These are phyloP conservation scores for Argyra leucocephala DNA, from an alignment of 2,888 invertebrate genomes.

Conservation along the genomic window DNA sequence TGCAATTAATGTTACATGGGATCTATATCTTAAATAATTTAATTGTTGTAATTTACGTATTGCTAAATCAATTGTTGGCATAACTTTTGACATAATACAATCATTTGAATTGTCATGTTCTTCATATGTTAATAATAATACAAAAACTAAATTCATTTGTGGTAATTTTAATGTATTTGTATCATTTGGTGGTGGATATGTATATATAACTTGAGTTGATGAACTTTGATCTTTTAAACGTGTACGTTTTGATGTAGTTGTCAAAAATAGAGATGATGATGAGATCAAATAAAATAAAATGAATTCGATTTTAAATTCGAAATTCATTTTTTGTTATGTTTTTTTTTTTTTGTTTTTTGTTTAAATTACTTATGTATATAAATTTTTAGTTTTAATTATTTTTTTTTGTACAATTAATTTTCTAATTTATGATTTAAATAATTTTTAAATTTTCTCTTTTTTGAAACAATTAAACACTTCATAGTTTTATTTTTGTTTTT, in stretches of 20 bases:
- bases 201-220: not conserved
- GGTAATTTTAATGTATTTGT: conserved; percentile 10
- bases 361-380: not conserved
- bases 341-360: not conserved
- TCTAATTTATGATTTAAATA: too few species aligned
- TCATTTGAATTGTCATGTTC: conserved; percentile 40
- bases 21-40: conserved; percentile 52
- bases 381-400: not conserved
- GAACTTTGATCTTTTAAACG: not conserved
- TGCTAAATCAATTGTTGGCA: conserved; percentile 63
- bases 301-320: not conserved
- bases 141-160: conserved; percentile 33
- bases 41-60: conserved; percentile 52
- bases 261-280: not conserved
- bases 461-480: not conserved
- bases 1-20: conserved; percentile 58
- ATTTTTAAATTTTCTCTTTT: not conserved
- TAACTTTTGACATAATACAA: conserved; percentile 55
- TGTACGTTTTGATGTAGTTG: not conserved
- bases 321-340: not conserved
- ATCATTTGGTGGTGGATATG: not conserved
- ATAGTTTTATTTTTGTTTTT: not conserved
- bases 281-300: conserved; percentile 4
- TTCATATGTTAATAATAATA: conserved; percentile 35
- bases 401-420: not conserved